Evolutionary conservation across 37 sponge, comb jelly and placozoan genomes (phyloP).

Genomic region (Halisarca cf. caerulea): DNA sequence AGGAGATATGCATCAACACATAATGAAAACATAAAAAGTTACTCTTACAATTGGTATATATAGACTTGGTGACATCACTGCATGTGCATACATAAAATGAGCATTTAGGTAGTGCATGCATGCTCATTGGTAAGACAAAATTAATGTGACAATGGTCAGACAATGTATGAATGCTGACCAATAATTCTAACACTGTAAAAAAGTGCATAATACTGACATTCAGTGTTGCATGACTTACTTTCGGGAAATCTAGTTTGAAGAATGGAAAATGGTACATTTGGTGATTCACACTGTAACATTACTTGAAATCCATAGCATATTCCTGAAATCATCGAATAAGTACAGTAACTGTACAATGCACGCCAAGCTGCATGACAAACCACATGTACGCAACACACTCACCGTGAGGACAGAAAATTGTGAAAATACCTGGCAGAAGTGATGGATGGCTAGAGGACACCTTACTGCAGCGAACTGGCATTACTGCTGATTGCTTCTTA

Average conservation of each 20-base stretch:
- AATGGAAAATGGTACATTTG: conserved; percentile 36
- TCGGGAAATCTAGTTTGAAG: conserved; percentile 28
- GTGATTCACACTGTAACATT: conserved; percentile 32
- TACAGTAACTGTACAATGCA: not conserved
- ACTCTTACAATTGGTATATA: not conserved
- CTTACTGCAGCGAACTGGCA: conserved; percentile 7
- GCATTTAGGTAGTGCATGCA: too few species aligned
- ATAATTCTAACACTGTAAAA: too few species aligned
- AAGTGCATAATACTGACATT: too few species aligned
- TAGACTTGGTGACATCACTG: not conserved
- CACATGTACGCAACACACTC: not conserved
- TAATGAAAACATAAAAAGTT: too few species aligned
- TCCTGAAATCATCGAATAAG: conserved; percentile 16
- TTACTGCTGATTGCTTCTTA: not conserved
- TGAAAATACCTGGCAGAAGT: conserved; percentile 42
- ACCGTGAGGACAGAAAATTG: conserved; percentile 56
- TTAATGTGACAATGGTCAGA: too few species aligned
- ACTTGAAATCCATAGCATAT: conserved; percentile 57
- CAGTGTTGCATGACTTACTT: too few species aligned
- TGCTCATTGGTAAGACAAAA: too few species aligned
- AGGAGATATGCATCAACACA: too few species aligned
- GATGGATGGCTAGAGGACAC: conserved; percentile 29
- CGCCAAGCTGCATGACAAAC: not conserved
- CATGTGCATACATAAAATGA: not conserved
- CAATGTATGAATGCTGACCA: too few species aligned